These are phyloP conservation scores for Aphodius granarius DNA, from an alignment of 2,888 invertebrate genomes.

Conservation along the genomic window DNA sequence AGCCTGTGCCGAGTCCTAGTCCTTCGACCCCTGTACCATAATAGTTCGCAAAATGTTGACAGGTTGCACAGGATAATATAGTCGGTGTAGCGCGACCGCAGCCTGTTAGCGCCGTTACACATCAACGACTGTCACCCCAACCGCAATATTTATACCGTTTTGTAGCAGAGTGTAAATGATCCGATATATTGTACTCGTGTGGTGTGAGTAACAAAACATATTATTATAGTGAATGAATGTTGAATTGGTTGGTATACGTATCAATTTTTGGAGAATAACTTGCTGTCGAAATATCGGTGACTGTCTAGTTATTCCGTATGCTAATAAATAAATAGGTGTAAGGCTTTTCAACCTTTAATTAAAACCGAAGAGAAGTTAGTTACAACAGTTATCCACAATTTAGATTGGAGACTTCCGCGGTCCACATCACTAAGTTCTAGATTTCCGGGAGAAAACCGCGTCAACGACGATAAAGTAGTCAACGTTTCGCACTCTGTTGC, in stretches of 20 bases:
- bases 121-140: slow-evolving; percentile 31
- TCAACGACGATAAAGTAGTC: no score
- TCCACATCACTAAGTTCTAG: no score
- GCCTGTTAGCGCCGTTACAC: slow-evolving; percentile 32
- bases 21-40: not conserved
- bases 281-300: not conserved
- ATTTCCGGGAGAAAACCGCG: no score
- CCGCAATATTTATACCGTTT: slow-evolving; percentile 15
- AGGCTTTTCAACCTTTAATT: no score
- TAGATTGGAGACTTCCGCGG: no score
- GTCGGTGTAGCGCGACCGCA: slow-evolving; percentile 37
- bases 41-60: slow-evolving; percentile 33
- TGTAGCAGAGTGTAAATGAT: not conserved
- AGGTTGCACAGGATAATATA: slow-evolving; percentile 38
- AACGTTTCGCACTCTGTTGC: no score
- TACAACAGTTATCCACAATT: no score
- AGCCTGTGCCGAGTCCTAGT: not conserved
- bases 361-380: no score
- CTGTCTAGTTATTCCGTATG: no score
- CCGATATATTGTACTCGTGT: not conserved
- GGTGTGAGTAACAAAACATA: not conserved
- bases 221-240: not conserved
- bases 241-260: not conserved
- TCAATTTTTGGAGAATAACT: not conserved
- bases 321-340: no score